A percentile compares a stretch with the other conserved stretches of the same genome.
Conservation (phyloP, 2,797 vertebrate species). For the Sitta carolinensis region DNA sequence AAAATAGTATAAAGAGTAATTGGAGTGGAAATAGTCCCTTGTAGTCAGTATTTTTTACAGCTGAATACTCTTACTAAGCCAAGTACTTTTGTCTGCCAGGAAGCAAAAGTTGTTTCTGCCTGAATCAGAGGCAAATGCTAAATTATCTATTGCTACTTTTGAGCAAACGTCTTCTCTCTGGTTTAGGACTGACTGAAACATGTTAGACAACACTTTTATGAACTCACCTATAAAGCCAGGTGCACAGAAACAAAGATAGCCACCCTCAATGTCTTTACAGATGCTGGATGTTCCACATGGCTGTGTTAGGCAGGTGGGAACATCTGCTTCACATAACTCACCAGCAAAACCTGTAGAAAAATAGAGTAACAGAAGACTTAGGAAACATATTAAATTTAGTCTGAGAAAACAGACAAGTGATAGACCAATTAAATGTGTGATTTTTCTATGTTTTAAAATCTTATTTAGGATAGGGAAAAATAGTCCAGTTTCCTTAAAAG, state of each 20-base stretch:
- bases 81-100: neutral
- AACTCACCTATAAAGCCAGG: constrained; percentile 86
- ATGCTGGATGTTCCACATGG: constrained; percentile 83
- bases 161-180: neutral
- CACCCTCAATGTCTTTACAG: constrained; percentile 75
- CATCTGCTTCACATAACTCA: constrained; percentile 77
- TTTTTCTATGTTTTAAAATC: neutral
- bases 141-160: neutral
- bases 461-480: neutral
- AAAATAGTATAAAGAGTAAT: neutral
- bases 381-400: neutral
- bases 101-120: neutral
- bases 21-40: neutral
- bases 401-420: neutral
- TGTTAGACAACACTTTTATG: neutral
- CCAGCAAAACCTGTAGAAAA: constrained; percentile 79
- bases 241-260: constrained; percentile 85
- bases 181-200: neutral
- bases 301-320: constrained; percentile 74
- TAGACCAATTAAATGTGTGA: neutral
- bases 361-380: neutral
- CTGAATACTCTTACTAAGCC: neutral
- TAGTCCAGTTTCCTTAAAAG: neutral
- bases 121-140: neutral
- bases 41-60: neutral